These are phyloP conservation scores for Alligator mississippiensis DNA, from an alignment of 2,113 vertebrate species.

Conservation along the genomic window DNA sequence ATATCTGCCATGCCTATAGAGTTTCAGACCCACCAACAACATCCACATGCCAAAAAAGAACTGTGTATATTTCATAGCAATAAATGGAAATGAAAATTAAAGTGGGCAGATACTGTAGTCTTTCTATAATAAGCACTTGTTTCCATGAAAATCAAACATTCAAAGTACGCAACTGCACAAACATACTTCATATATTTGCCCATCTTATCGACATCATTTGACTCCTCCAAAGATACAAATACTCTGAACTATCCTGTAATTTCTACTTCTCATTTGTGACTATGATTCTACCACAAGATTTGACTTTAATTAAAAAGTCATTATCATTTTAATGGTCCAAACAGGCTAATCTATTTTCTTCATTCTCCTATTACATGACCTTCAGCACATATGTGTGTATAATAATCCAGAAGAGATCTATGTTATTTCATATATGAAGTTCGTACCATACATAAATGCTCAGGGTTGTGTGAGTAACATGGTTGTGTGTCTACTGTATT, in stretches of 20 bases:
- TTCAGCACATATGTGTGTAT: fast-evolving
- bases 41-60: background rate
- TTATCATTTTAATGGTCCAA: background rate
- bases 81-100: background rate
- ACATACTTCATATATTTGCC: slow-evolving; percentile 58
- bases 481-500: background rate
- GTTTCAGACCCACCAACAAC: slow-evolving; percentile 25
- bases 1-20: background rate
- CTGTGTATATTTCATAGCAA: background rate
- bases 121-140: background rate
- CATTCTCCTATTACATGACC: background rate
- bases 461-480: background rate
- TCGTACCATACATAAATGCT: background rate
- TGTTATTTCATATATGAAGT: background rate
- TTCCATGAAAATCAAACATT: slow-evolving; percentile 54
- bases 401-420: background rate
- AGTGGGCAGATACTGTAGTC: background rate
- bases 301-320: slow-evolving; percentile 66
- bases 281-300: slow-evolving; percentile 39
- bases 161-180: slow-evolving; percentile 61
- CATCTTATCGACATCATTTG: slow-evolving; percentile 68
- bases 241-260: slow-evolving; percentile 68
- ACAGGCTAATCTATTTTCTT: background rate
- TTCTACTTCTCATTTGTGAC: slow-evolving; percentile 54
- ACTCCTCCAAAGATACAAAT: slow-evolving; percentile 65